Base-by-base conservation (phyloP, 2,797 vertebrate species). In the Crax fasciolata region DNA sequence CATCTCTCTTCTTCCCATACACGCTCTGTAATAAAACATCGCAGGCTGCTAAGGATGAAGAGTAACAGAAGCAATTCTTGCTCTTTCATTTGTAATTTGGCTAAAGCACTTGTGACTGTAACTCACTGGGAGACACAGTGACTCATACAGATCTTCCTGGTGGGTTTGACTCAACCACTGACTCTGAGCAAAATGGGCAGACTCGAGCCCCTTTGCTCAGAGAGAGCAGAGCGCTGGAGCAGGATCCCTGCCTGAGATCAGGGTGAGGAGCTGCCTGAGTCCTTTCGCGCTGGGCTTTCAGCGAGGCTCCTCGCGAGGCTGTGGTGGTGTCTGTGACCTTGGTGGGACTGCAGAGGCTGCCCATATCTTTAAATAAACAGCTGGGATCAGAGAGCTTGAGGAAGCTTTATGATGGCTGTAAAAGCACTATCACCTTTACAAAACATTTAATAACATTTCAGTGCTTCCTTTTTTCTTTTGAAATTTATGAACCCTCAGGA, bases 71-170 rank as follows among this genome's bases (percentile, higher is more conserved):
- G 51, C 62, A 52, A 63, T 73, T 63, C 2, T 28, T 85, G 24
- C 67, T 74, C 57, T 88, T 93, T 84, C 46, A 39, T 74, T 84
- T 76, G 14, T 70, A 91, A 78, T 41, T 62, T 35, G 84, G 52
- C 59, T 46, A 86, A 86, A 85, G 24, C 67, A 48, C 77, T 84
- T 84, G 43, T 32, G 49, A 51, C 77, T 84, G n/a, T 80, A 93
- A 52, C 70, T 93, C 66, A 63, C 68, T 65, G 11, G 2, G 52
- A 0, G 0, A 84, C 23, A 28, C 48, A 6, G 49, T 85, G 89
- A 93, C 30, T 87, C 81, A 58, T n/a, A 9, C 0, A 3, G 46
- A 62, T 62, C 48, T 2, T 10, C 48, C 66, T 59, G 8, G 19
- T 86, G 92, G 59, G 74, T 78, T 80, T 82, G 75, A 91, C 71